phyloP scores from a whole-genome alignment of 2,888 invertebrate genomes.

The Eucriotettix oculatus region DNA sequence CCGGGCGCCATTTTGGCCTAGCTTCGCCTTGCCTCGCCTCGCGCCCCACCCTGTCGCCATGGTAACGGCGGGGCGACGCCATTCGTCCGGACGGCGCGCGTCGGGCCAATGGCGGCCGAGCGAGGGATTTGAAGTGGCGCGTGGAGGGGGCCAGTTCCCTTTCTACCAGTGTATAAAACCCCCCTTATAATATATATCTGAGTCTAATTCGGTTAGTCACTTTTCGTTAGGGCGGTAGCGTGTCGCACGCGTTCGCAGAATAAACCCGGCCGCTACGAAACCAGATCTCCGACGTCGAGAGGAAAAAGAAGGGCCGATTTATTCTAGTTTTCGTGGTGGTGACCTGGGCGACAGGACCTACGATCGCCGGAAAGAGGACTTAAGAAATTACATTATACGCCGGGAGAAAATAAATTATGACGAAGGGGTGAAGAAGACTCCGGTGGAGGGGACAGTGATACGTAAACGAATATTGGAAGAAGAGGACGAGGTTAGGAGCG shows the following conservation, averaged over 20 bases:
- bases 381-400: slow-evolving; percentile 6
- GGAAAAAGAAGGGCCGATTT: too few relatives aligned
- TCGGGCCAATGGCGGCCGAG: neutral
- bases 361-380: slow-evolving; percentile 18
- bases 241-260: too few relatives aligned
- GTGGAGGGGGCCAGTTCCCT: slow-evolving; percentile 27
- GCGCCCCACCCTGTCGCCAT: slow-evolving; percentile 7
- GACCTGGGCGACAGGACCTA: slow-evolving; percentile 28
- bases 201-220: slow-evolving; percentile 46
- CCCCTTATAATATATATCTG: slow-evolving; percentile 12
- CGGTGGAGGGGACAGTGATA: too few relatives aligned
- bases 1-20: too few relatives aligned
- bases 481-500: too few relatives aligned
- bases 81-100: slow-evolving; percentile 1
- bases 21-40: slow-evolving; percentile 8
- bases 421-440: too few relatives aligned
- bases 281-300: neutral
- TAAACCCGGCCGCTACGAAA: too few relatives aligned
- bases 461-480: too few relatives aligned
- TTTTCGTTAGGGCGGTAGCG: slow-evolving; percentile 30
- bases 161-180: slow-evolving; percentile 5
- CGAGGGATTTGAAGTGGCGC: slow-evolving; percentile 11
- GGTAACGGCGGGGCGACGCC: neutral
- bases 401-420: too few relatives aligned
- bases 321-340: too few relatives aligned